Evolutionary conservation across 2,113 vertebrate species (phyloP).

Genomic region (Antechinus stuartii): DNA sequence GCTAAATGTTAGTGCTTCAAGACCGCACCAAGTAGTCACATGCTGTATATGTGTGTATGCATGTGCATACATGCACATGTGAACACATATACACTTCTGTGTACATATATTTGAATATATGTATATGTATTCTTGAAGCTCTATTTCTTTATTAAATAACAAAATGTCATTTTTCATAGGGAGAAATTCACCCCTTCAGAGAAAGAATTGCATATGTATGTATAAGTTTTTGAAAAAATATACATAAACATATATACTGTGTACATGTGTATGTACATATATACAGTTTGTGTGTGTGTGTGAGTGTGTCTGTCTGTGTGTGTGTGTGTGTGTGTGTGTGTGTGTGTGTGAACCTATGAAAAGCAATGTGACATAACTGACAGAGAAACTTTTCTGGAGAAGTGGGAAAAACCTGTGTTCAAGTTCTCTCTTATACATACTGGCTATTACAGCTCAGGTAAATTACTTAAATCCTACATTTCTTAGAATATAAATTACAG

Average conservation of each 20-base stretch:
- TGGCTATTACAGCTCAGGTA: not conserved
- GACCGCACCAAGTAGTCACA: too few relatives aligned
- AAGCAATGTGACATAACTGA: not conserved
- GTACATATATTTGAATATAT: not conserved
- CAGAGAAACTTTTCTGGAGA: not conserved
- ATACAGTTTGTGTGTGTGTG: too few relatives aligned
- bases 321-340: too few relatives aligned
- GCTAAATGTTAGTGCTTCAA: too few relatives aligned
- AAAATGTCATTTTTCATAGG: not conserved
- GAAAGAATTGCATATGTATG: not conserved
- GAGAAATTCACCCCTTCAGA: not conserved
- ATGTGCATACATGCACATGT: too few relatives aligned
- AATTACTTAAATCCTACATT: not conserved
- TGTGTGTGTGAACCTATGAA: not conserved
- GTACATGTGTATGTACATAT: not conserved
- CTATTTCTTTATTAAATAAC: not conserved
- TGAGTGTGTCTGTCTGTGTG: too few relatives aligned
- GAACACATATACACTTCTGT: not conserved
- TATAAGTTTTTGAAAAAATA: too few relatives aligned
- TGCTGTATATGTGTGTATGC: too few relatives aligned
- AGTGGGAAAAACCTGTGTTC: not conserved
- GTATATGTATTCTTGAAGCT: not conserved
- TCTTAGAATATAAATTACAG: not conserved
- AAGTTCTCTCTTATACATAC: not conserved
- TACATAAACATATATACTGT: too few relatives aligned